Base-by-base conservation (phyloP, 1,140 invertebrate genomes). In the Aphelenchoides fujianensis region DNA sequence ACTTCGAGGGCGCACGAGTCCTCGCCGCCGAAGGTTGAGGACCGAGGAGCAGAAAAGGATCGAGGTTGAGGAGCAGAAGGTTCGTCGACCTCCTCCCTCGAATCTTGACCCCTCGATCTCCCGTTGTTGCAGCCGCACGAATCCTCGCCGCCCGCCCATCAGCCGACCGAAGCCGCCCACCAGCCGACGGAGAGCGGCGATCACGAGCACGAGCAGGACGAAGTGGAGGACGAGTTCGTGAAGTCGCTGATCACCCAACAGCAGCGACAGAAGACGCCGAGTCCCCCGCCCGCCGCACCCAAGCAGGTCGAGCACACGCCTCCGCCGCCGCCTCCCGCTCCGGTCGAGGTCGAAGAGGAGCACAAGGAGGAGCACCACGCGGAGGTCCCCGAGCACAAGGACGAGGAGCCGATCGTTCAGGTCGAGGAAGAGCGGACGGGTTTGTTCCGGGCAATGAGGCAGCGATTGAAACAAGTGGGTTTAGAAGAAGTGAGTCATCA, bases 211-310 rank as follows among this genome's bases (percentile, higher is more conserved):
- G 41, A 48, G 5, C 12, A 5, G 5, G 55, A 59, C 23, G 55
- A 7, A 30, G 5, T 7, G 34, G 55, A 59, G 23, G 55, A 59
- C 34, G 55, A 59, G 55, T 59, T 59, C 34, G 55, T 59, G 12
- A 59, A 59, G 55, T 59, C 55, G 55, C 23, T 59, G 55, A 59
- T 59, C 55, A 59, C 12, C 19, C 12, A 5, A 7, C 55, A 59
- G 34, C 55, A 59, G 34, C 55, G 55, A 16, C 55, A 59, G 34
- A 59, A 59, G 23, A 59, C 55, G 5, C 55, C 55, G 23, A 7
- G 5, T 7, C 55, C 55, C 34, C 55, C 55, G 7, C 55, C 55
- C 5, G 55, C 55, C 55, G 5, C n/a, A n/a, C n/a, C n/a, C n/a
- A n/a, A 5, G 7, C 5, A 5, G 55, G 27, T 30, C 5, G 55